Evolutionary conservation across 2,888 invertebrate genomes (phyloP), one percentile per base, ranked within the genome.

Genomic region (Diaprepes abbreviatus): DNA sequence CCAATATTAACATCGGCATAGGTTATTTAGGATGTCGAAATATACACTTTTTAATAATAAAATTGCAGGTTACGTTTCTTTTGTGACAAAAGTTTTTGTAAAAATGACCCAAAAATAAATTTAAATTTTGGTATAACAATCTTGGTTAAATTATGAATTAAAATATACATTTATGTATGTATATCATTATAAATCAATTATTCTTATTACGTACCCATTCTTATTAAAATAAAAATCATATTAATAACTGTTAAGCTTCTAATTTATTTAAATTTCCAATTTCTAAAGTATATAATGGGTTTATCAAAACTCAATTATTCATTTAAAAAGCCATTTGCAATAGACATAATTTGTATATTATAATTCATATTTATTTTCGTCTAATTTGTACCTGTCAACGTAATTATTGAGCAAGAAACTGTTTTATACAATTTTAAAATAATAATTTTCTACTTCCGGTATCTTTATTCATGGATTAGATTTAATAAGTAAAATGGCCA

Each of bases 381-480:
- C 21, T 43, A 43, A 43, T 43, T 43, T 43, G 19, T 43, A 43
- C 43, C 43, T 43, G 43, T 43, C 43, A 43, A 43, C 43, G 10
- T 43, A 19, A 43, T 43, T 19, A 43, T 43, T 21, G 19, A 19
- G 19, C 43, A n/a, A 43, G 21, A 21, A 43, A 21, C 43, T n/a
- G 14, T 40, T 3, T 9, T 40, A 5, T 16, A 40, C 40, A 17
- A n/a, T 12, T 36, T 36, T 36, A 43, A 43, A 43, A 43, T 43
- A n/a, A 43, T 43, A 19, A 10, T 14, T 6, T 3, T n/a, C 9
- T 19, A 19, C 21, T 43, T 43, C 43, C 43, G 19, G 19, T 21
- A 21, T 43, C 19, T 43, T 19, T 43, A 43, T 19, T 43, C 43
- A 43, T 21, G 19, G 19, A 5, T 40, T 16, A 40, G 17, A 40